phyloP scores from a whole-genome alignment of 2,797 vertebrate genomes.

The Hydrophis major region DNA sequence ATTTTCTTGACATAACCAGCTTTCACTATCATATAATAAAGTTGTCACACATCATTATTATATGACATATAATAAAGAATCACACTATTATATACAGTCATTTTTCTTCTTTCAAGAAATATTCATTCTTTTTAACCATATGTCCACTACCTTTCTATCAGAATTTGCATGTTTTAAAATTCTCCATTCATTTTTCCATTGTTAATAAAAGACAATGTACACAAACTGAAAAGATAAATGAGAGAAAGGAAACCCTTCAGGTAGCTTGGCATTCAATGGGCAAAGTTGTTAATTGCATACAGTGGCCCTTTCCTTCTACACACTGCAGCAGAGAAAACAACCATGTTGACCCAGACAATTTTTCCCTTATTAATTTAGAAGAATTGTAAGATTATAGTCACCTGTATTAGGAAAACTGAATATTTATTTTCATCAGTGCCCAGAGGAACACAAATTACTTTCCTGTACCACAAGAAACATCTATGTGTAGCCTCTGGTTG shows the following conservation, averaged over 20 bases:
- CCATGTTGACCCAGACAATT: not conserved
- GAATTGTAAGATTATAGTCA: not conserved
- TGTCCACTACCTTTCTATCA: not conserved
- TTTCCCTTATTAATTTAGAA: not conserved
- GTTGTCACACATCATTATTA: not conserved
- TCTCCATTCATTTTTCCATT: not conserved
- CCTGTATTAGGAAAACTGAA: not conserved
- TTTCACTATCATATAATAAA: not conserved
- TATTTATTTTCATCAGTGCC: not conserved
- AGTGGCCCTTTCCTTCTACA: not conserved
- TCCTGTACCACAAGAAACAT: not conserved
- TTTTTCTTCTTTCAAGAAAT: not conserved
- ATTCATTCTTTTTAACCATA: not conserved
- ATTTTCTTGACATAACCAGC: not conserved
- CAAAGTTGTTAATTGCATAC: not conserved
- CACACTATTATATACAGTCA: not conserved
- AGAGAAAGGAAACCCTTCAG: not conserved
- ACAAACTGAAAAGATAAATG: not conserved
- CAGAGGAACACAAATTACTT: not conserved
- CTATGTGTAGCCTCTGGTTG: not conserved
- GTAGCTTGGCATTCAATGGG: not conserved
- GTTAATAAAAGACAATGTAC: not conserved
- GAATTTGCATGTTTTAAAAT: not conserved
- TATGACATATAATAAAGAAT: not conserved
- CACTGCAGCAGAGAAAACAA: not conserved